A percentile compares a stretch with the other conserved stretches of the same genome.
Conservation (phyloP, 2,888 invertebrate species). For the Therioaphis trifolii region DNA sequence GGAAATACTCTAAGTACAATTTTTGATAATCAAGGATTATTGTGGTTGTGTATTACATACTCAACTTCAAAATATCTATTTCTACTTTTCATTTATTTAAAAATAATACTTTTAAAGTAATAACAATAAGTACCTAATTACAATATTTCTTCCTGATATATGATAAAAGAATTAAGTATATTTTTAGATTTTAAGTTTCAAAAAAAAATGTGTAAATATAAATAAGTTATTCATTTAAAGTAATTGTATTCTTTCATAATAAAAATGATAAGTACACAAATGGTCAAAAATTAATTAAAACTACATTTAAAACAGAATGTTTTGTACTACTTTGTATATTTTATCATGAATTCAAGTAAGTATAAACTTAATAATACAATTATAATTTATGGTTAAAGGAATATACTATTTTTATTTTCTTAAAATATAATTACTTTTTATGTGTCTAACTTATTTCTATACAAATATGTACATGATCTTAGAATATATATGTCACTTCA, state of each 20-base stretch:
- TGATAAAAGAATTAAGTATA: neutral
- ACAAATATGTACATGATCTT: neutral
- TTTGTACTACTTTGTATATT: conserved; percentile 49
- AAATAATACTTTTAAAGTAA: too few relatives aligned
- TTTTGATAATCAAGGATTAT: too few relatives aligned
- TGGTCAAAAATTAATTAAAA: conserved; percentile 23
- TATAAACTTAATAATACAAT: neutral
- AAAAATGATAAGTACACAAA: conserved; percentile 54
- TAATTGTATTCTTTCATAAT: conserved; percentile 3
- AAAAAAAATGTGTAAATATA: neutral
- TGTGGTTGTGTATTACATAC: too few relatives aligned
- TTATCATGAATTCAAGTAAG: neutral
- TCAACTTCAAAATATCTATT: too few relatives aligned
- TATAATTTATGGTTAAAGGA: neutral
- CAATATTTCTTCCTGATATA: too few relatives aligned
- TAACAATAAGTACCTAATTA: neutral
- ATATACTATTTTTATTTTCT: neutral
- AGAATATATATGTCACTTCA: too few relatives aligned
- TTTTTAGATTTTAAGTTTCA: neutral
- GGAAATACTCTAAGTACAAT: too few relatives aligned
- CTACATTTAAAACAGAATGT: conserved; percentile 30
- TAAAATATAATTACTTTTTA: conserved; percentile 23
- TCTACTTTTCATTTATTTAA: too few relatives aligned
- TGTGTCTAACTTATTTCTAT: neutral
- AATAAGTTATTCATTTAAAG: neutral